Evolutionary conservation across 2,797 vertebrate genomes (phyloP), one percentile per base, ranked within the genome.

Genomic region (Muraenolepis orangiensis): DNA sequence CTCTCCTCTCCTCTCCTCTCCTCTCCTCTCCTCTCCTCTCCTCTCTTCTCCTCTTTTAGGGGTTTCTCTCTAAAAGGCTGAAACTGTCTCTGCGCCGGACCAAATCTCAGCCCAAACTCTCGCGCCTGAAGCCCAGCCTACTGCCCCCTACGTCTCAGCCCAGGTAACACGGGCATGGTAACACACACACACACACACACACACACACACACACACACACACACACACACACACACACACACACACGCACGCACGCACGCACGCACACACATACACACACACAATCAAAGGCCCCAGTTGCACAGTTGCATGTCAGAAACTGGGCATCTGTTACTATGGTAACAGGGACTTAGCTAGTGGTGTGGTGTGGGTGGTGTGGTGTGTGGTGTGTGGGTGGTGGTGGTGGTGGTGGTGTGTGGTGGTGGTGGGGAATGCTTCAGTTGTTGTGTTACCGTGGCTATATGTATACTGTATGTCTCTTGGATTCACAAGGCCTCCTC

Each of bases 301-400:
- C n/a, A n/a, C n/a, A 64, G 23, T 23, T 64, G 57, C 57, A 26
- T 42, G 71, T 51, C 69, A 74, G 29, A 88, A 91, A 87, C 82
- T 91, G 93, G 91, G 89, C 90, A 91, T 84, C 86, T 91, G 96
- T 96, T 95, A 92, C 95, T 93, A 94, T 91, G 93, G 96, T 81
- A 95, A 96, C 96, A 82, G 84, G 85, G 91, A 92, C 90, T 93
- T 90, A 91, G 91, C 93, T 40, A 26, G 8, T 23, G n/a, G 57
- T 61, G 20, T 57, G 20, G n/a, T n/a, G n/a, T n/a, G n/a, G n/a
- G n/a, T n/a, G n/a, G n/a, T n/a, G n/a, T n/a, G n/a, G n/a, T n/a
- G n/a, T n/a, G n/a, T n/a, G n/a, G n/a, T n/a, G n/a, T n/a, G n/a
- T n/a, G n/a, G n/a, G n/a, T n/a, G n/a, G n/a, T n/a, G n/a, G n/a